Evolutionary conservation across 1,140 invertebrate genomes (phyloP).

Genomic region (Pantala flavescens): DNA sequence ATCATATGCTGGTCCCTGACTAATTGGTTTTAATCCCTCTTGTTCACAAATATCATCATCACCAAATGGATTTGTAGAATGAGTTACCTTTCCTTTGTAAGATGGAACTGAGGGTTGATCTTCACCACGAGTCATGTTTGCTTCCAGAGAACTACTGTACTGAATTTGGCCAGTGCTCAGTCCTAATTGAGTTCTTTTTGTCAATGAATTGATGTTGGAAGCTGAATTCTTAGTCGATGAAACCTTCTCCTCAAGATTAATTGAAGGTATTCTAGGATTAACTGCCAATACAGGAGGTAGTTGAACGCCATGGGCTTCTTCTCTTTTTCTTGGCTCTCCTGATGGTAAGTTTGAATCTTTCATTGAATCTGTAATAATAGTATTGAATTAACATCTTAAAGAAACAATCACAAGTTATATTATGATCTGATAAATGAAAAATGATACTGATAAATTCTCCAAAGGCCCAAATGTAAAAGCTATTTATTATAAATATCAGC

Average conservation of each 20-base stretch:
- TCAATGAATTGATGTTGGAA: not conserved
- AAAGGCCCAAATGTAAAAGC: too few species aligned
- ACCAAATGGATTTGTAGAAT: not conserved
- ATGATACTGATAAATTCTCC: too few species aligned
- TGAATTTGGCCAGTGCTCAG: not conserved
- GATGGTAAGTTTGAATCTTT: not conserved
- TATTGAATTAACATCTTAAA: too few species aligned
- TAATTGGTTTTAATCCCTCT: not conserved
- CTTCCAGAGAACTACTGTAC: not conserved
- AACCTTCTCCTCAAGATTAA: not conserved
- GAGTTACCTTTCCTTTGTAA: not conserved
- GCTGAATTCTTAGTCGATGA: not conserved
- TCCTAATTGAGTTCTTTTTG: not conserved
- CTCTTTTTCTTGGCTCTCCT: not conserved
- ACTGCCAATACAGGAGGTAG: not conserved
- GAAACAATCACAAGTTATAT: too few species aligned
- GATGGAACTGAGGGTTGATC: not conserved
- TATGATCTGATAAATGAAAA: too few species aligned
- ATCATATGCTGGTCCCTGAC: not conserved
- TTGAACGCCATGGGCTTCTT: too few species aligned
- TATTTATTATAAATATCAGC: too few species aligned
- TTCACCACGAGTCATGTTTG: not conserved
- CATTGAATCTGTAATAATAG: not conserved
- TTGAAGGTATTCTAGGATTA: not conserved
- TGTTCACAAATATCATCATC: not conserved